These are phyloP conservation scores for Gasteruption jaculator DNA, from an alignment of 2,888 invertebrate genomes.

Conservation along the genomic window DNA sequence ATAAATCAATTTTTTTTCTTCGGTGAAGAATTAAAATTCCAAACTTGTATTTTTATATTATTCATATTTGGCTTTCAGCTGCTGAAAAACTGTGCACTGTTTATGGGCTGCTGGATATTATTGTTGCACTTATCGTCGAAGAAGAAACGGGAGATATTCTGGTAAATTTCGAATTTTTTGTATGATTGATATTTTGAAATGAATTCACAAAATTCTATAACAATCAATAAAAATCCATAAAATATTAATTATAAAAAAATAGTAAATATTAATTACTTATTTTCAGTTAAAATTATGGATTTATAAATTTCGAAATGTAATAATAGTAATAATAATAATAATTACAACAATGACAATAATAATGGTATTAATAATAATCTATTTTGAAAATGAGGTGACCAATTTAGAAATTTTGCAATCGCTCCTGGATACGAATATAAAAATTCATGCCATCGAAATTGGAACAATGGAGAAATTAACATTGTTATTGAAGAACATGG, in stretches of 20 bases:
- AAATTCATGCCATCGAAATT: conserved; percentile 43
- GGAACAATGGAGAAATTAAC: conserved; percentile 44
- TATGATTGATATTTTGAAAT: background rate
- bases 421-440: conserved; percentile 46
- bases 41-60: no score
- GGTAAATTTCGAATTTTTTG: conserved; percentile 24
- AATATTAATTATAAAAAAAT: conserved; percentile 2
- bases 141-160: conserved; percentile 43
- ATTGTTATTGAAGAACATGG: conserved; percentile 34
- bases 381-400: conserved; percentile 22
- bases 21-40: background rate
- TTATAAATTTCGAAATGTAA: no score
- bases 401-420: conserved; percentile 45
- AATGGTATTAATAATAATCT: no score
- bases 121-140: conserved; percentile 36
- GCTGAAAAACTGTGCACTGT: conserved; percentile 47
- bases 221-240: background rate
- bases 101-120: conserved; percentile 41
- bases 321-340: no score
- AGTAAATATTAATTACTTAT: no score
- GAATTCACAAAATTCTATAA: conserved; percentile 5
- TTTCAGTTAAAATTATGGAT: no score
- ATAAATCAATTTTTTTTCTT: background rate
- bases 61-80: conserved; percentile 35
- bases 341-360: no score